Base-by-base conservation (phyloP, 1,140 invertebrate species). In the Leucophenga varia region DNA sequence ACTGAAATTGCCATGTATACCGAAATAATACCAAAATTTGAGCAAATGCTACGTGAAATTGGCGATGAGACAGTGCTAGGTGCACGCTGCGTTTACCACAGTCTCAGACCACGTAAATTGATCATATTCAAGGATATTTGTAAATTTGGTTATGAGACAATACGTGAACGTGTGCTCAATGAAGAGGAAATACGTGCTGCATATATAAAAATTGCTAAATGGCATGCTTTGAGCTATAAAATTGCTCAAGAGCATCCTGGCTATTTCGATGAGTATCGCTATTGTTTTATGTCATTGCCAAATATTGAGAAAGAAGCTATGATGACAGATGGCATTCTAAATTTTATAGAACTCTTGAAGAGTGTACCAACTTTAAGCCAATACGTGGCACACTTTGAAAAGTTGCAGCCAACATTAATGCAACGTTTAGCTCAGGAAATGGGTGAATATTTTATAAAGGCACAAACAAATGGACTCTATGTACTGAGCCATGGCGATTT, bases 1-100 rank as follows among this genome's bases (percentile, higher is more conserved):
- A 43, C 35, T 28, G 47, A 49, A 44, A 44, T 49, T 6, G 47
- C 35, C 9, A 44, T 43, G n/a, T 49, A 43, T 18, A 38, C 25
- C 10, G 18, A 49, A 13, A 20, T 38, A 2, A 28, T 49, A 25
- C 41, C 47, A 16, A 38, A 34, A 21, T 37, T 49, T 3, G 41
- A 36, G 20, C 18, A 32, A 13, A 13, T 13, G 13, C 14, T 49
- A 16, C 19, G 18, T 3, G 17, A 19, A 17, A 19, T 37, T 20
- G 41, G 47, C 9, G 41, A 43, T 21, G 9, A 14, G 2, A 37
- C 36, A 31, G 12, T 14, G 22, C 25, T 49, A 22, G 40, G 22
- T 9, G 34, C 47, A n/a, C n/a, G n/a, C n/a, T 44, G 31, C 13
- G 17, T 47, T 0, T 20, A 47, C 13, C 18, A 40, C 17, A 6